A percentile compares a stretch with the other conserved stretches of the same genome.
phyloP scores from a whole-genome alignment of 2,888 invertebrate species.

The Lydus trimaculatus region DNA sequence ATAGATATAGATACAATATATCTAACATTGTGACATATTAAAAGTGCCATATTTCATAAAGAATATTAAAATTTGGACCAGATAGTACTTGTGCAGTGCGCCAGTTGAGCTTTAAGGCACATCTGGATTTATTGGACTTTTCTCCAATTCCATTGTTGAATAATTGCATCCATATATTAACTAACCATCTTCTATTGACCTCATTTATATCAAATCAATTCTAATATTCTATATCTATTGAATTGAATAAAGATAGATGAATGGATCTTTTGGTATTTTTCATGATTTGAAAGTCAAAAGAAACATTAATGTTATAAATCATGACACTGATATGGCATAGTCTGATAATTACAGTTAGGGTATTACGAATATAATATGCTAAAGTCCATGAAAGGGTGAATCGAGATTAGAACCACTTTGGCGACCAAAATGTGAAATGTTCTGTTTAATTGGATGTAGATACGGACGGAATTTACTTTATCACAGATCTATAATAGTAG shows the following conservation, averaged over 20 bases:
- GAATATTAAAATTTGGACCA: conserved; percentile 41
- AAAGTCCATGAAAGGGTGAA: conserved; percentile 32
- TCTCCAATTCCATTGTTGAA: not conserved
- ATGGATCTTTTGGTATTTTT: not conserved
- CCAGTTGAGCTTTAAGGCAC: conserved; percentile 11
- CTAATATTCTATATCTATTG: not conserved
- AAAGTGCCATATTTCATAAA: conserved; percentile 42
- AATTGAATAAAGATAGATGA: no score
- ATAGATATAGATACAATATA: not conserved
- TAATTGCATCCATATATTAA: conserved; percentile 7
- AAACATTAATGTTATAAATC: not conserved
- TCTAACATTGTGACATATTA: conserved; percentile 35
- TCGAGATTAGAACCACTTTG: conserved; percentile 41
- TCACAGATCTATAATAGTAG: conserved; percentile 42
- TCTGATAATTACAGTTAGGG: not conserved
- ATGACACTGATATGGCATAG: not conserved
- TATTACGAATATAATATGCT: conserved; percentile 5
- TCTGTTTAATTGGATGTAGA: conserved; percentile 44
- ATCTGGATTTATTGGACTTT: conserved; percentile 30
- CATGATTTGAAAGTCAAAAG: not conserved
- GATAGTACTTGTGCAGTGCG: not conserved
- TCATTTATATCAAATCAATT: not conserved
- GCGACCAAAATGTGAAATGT: conserved; percentile 38
- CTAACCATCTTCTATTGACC: not conserved
- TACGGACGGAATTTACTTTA: conserved; percentile 40